Base-by-base conservation (phyloP, 1,140 invertebrate species). In the Hylyphantes graminicola region DNA sequence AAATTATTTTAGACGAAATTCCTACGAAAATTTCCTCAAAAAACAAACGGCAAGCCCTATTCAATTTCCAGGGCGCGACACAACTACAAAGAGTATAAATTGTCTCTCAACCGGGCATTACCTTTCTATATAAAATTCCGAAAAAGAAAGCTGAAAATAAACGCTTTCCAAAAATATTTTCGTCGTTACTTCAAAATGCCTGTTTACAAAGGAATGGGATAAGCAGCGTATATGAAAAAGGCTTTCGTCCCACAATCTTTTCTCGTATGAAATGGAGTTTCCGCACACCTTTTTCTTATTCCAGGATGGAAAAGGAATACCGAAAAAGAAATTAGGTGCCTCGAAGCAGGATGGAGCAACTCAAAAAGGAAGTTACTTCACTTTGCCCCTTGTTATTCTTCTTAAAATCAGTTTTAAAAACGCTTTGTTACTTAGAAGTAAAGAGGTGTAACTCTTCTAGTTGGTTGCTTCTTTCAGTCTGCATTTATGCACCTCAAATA, bases 161-260 rank as follows among this genome's bases (percentile, higher is more conserved):
- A 9, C 48, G 57, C 72, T 50, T 61, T 17, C 57, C 72, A 54
- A 57, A 73, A 74, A 54, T 35, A 50, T 55, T 55, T 55, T 55
- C 54, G 17, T 57, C 72, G 7, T 59, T 57, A 13, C 13, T 50
- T 21, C n/a, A 55, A 82, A 74, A 75, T 74, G 80, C 74, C 74
- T 74, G 68, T 82, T 82, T 82, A 65, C 59, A 82, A 72, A 11
- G 70, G 70, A 67, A 82, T 74, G 17, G 80, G 68, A 82, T 82
- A 82, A 55, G 59, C 54, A 72, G n/a, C 68, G 19, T 54, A 35
- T 35, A 82, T 65, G 68, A 75, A 82, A 74, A 74, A 35, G 57
- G 67, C 78, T 72, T 63, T 53, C 21, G 53, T 35, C 35, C 35
- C 35, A 35, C 35, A 50, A 57, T 76, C 55, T 74, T 55, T 74